Conservation (phyloP, 2,113 vertebrate genomes). For the Plectropomus leopardus region DNA sequence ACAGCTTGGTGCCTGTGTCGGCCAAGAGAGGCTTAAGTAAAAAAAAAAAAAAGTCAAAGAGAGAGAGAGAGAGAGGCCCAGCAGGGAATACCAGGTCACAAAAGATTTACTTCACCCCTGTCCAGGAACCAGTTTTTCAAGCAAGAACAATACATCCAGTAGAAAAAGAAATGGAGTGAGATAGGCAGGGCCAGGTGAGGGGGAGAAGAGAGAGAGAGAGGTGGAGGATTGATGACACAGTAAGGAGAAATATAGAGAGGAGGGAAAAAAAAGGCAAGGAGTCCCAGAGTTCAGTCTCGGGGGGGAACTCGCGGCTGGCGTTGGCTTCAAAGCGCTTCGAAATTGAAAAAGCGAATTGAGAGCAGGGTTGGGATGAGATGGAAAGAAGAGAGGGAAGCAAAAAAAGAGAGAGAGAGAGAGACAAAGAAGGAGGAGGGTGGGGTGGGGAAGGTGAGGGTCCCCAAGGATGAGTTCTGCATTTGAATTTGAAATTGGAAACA, state of each 20-base stretch:
- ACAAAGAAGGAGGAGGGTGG: constrained; percentile 42
- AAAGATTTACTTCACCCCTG: constrained; percentile 80
- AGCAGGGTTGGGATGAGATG: constrained; percentile 67
- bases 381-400: constrained; percentile 48
- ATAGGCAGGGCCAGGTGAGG: constrained; percentile 57
- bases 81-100: constrained; percentile 74
- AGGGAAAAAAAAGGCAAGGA: constrained; percentile 63
- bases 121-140: constrained; percentile 78
- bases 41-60: constrained; percentile 42
- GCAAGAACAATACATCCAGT: constrained; percentile 72
- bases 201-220: neutral
- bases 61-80: constrained; percentile 40
- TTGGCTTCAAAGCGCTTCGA: constrained; percentile 78
- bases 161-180: constrained; percentile 60
- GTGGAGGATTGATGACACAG: constrained; percentile 75
- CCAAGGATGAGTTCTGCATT: constrained; percentile 74
- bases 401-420: constrained; percentile 51
- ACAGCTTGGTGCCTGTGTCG: constrained; percentile 64
- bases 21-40: constrained; percentile 62
- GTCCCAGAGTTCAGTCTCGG: constrained; percentile 68
- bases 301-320: constrained; percentile 54
- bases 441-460: constrained; percentile 62
- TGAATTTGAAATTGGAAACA: constrained; percentile 78
- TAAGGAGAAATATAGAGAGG: constrained; percentile 64
- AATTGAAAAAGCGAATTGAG: constrained; percentile 80